Evolutionary conservation across 2,797 vertebrate species (phyloP), one percentile per base, ranked within the genome.

Genomic region (Myripristis jacobus): DNA sequence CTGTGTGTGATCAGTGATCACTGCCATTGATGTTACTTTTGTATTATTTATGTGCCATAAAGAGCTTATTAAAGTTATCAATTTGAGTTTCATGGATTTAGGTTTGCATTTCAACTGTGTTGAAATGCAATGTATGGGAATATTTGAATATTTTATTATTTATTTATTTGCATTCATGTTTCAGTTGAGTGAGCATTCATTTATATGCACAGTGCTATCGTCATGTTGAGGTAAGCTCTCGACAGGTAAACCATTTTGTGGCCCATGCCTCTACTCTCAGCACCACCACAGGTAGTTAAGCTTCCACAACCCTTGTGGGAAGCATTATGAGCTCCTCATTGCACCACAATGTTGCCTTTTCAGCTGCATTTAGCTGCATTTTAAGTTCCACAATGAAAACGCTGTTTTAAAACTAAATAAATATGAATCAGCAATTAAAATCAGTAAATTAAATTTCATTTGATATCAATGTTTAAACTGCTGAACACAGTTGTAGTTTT

Each of bases 1-100:
- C 55, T 73, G 21, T 58, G 43, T 62, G n/a, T n/a, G n/a, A n/a
- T 77, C 29, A 76, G 81, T 72, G 67, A 51, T 83, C 63, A 52
- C 18, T 52, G 63, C 38, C 55, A 58, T 72, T 62, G 52, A 6
- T 5, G 27, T 61, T 71, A 72, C 74, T 77, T 70, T 63, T 56
- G 43, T 70, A 65, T 72, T 13, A 43, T 67, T 19, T 63, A 16
- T 61, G 57, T 66, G 46, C 59, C 22, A 3, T 62, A 3, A 54
- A 80, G 19, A 3, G 46, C 55, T 60, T 62, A 46, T 34, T 11
- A 9, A 6, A 54, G 51, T 74, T 64, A 50, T 46, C 38, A 59
- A 47, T 75, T 66, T 76, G 9, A 27, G 29, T 64, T 72, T 13
- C 1, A 10, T 47, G 44, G 44, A n/a, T 47, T 47, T n/a, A 47